A percentile compares a stretch with the other conserved stretches of the same genome.
These are phyloP conservation scores for Gallinago stenura DNA, from an alignment of 2,797 vertebrate species.

Conservation along the genomic window DNA sequence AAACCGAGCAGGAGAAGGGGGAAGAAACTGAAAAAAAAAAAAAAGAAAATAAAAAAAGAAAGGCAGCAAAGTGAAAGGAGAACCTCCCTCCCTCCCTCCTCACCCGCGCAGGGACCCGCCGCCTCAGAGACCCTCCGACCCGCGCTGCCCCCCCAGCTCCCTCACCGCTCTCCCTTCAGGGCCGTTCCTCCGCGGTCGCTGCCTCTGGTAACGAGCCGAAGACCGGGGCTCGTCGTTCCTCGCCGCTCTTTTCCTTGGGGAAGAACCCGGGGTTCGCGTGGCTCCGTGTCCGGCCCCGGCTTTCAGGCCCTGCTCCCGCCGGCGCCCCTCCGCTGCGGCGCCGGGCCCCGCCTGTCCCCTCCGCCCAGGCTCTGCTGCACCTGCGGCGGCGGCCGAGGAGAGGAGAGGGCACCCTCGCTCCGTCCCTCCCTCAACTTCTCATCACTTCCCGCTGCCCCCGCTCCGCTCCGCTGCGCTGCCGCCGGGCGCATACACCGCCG, in stretches of 20 bases:
- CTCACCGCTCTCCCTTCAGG: constrained; percentile 49
- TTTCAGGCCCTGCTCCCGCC: background rate
- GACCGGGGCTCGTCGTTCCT: background rate
- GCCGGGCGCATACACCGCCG: background rate
- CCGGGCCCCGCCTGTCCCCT: constrained; percentile 32
- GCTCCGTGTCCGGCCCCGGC: background rate
- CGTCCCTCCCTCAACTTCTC: constrained; percentile 54
- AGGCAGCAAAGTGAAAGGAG: background rate
- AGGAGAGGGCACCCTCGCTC: background rate
- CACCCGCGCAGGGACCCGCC: background rate
- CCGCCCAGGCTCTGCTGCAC: constrained; percentile 39
- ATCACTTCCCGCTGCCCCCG: constrained; percentile 24
- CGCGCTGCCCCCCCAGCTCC: background rate
- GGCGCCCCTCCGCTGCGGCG: constrained; percentile 46
- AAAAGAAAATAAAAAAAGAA: too few relatives aligned
- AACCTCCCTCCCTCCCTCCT: background rate
- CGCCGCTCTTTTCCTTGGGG: background rate
- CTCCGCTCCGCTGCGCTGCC: background rate
- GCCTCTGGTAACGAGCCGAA: background rate
- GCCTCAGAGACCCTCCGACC: background rate
- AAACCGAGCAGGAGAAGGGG: background rate
- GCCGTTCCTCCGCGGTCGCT: constrained; percentile 5
- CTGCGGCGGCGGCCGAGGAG: background rate
- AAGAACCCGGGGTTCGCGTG: background rate
- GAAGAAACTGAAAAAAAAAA: too few relatives aligned